These are phyloP conservation scores for Trileptium ribeirensis DNA, from an alignment of 2,888 invertebrate species.

Conservation along the genomic window DNA sequence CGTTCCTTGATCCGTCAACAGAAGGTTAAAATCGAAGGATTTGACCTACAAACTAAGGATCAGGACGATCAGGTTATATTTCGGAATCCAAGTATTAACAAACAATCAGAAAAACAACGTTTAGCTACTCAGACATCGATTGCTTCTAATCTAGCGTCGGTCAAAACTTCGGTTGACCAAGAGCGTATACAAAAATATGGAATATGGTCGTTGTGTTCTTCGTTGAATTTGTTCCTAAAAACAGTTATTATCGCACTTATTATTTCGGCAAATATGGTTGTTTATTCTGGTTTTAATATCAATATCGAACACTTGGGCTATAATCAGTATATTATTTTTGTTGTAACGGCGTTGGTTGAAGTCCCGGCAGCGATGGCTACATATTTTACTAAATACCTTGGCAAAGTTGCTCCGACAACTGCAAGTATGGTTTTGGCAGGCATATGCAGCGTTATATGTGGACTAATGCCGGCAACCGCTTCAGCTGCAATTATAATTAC, in stretches of 20 bases:
- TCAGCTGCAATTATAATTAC: background rate
- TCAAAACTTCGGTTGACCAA: too few relatives aligned
- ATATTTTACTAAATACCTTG: slow-evolving; percentile 12
- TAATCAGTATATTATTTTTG: slow-evolving; percentile 15
- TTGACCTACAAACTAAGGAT: too few relatives aligned
- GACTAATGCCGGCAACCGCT: background rate
- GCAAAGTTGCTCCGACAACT: slow-evolving; percentile 3
- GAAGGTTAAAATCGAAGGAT: too few relatives aligned
- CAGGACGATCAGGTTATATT: too few relatives aligned
- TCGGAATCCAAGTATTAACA: too few relatives aligned
- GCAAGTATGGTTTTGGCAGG: background rate
- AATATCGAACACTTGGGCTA: slow-evolving; percentile 10
- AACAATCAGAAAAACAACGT: too few relatives aligned
- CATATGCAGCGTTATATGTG: background rate
- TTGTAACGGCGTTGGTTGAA: slow-evolving; percentile 11
- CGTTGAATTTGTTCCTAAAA: slow-evolving; percentile 7
- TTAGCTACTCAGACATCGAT: too few relatives aligned
- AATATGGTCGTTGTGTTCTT: background rate
- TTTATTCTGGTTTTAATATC: slow-evolving; percentile 12
- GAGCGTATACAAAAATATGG: background rate
- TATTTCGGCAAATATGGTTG: background rate
- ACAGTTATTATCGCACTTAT: background rate
- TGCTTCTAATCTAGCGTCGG: too few relatives aligned
- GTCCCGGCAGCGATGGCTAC: slow-evolving; percentile 17
- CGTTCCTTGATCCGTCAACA: too few relatives aligned